Evolutionary conservation across 2,888 invertebrate species (phyloP).

Genomic region (Ypsolopha sequella): DNA sequence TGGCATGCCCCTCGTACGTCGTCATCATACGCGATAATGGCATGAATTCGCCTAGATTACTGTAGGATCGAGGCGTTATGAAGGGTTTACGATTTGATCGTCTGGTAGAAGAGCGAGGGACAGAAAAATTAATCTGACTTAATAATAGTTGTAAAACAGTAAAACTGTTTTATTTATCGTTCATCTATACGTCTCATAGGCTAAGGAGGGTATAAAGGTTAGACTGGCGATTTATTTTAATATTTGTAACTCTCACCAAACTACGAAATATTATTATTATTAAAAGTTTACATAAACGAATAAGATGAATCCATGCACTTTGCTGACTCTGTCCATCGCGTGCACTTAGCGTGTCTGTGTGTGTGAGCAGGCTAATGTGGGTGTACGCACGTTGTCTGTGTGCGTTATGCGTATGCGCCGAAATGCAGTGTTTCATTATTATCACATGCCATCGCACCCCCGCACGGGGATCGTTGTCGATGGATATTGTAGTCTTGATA

Average conservation of each 20-base stretch:
- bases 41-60: too few species aligned
- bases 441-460: conserved; percentile 7
- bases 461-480: background rate
- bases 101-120: too few species aligned
- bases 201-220: background rate
- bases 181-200: too few species aligned
- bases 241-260: background rate
- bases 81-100: too few species aligned
- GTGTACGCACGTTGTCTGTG: background rate
- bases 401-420: conserved; percentile 1
- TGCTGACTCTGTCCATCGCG: background rate
- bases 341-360: background rate
- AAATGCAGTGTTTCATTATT: conserved; percentile 8
- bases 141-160: too few species aligned
- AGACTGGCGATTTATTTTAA: background rate
- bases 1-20: too few species aligned
- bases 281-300: background rate
- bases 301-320: background rate
- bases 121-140: too few species aligned
- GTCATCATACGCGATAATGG: too few species aligned
- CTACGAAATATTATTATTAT: background rate
- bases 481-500: conserved; percentile 18
- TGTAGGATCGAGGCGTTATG: too few species aligned
- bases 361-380: background rate
- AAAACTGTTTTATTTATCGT: too few species aligned